Evolutionary conservation across 2,797 vertebrate species (phyloP).

Genomic region (Aphelocoma californica): DNA sequence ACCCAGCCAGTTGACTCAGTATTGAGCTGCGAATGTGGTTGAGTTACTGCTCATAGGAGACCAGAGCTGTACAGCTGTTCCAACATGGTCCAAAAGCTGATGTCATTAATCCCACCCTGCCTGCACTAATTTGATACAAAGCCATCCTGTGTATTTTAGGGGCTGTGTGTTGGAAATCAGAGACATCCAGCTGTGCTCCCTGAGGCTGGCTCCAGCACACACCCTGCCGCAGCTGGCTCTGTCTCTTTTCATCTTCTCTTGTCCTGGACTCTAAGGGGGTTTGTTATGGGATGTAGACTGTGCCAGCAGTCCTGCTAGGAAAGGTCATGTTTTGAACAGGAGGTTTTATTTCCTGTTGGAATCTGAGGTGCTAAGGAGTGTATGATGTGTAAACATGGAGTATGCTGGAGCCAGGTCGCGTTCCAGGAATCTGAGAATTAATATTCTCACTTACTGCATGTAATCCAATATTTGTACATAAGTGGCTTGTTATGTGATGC

Average conservation of each 20-base stretch:
- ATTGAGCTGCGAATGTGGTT: background rate
- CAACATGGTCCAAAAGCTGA: background rate
- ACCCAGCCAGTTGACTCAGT: background rate
- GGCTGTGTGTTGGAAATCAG: background rate
- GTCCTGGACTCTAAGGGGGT: rapidly evolving
- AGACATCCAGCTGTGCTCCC: background rate
- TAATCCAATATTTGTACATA: background rate
- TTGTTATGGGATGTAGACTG: background rate
- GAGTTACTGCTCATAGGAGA: background rate
- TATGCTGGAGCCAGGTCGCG: background rate
- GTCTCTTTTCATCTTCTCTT: background rate
- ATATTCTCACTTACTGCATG: background rate
- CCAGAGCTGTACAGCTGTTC: background rate
- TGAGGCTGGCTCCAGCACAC: background rate
- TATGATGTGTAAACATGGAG: background rate
- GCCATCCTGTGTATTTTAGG: background rate
- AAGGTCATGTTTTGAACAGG: background rate
- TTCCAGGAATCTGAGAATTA: background rate
- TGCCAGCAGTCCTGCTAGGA: background rate
- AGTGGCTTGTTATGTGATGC: background rate
- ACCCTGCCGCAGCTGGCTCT: background rate
- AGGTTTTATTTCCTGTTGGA: background rate
- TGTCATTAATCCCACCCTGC: background rate
- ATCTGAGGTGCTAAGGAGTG: background rate
- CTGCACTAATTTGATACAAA: background rate